A percentile compares a stretch with the other conserved stretches of the same genome.
phyloP scores from a whole-genome alignment of 2,888 invertebrate genomes.

The Blastobasis adustella region DNA sequence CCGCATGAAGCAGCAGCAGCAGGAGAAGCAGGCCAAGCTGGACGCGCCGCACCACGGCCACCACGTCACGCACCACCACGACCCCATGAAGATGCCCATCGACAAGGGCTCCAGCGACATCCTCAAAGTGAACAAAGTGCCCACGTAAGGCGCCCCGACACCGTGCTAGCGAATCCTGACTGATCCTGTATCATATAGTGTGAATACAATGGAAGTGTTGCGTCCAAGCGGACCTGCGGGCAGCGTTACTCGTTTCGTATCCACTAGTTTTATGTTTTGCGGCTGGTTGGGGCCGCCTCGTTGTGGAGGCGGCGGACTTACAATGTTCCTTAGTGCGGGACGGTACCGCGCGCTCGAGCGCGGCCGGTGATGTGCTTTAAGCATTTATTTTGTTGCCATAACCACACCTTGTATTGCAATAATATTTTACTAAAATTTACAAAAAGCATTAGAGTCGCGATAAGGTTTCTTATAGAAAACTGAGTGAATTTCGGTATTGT shows the following conservation, averaged over 20 bases:
- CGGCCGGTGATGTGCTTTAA: constrained; percentile 72
- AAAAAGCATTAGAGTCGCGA: constrained; percentile 65
- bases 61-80: constrained; percentile 82
- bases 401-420: constrained; percentile 73
- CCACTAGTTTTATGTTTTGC: constrained; percentile 70
- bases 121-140: constrained; percentile 86
- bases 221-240: constrained; percentile 60
- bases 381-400: constrained; percentile 77
- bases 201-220: constrained; percentile 67
- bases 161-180: constrained; percentile 58
- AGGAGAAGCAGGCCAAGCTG: constrained; percentile 89
- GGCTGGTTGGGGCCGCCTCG: constrained; percentile 52
- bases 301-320: constrained; percentile 59
- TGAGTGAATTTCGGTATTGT: constrained; percentile 68
- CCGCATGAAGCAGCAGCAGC: constrained; percentile 92
- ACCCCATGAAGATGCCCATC: constrained; percentile 82
- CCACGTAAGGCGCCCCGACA: constrained; percentile 77
- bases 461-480: constrained; percentile 60
- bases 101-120: constrained; percentile 85
- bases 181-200: constrained; percentile 74
- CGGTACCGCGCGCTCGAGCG: constrained; percentile 61
- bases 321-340: constrained; percentile 70
- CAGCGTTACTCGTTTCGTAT: constrained; percentile 66
- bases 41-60: constrained; percentile 82
- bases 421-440: constrained; percentile 74